These are phyloP conservation scores for Jaculus jaculus DNA, from an alignment of 2,113 vertebrate species.

Conservation along the genomic window DNA sequence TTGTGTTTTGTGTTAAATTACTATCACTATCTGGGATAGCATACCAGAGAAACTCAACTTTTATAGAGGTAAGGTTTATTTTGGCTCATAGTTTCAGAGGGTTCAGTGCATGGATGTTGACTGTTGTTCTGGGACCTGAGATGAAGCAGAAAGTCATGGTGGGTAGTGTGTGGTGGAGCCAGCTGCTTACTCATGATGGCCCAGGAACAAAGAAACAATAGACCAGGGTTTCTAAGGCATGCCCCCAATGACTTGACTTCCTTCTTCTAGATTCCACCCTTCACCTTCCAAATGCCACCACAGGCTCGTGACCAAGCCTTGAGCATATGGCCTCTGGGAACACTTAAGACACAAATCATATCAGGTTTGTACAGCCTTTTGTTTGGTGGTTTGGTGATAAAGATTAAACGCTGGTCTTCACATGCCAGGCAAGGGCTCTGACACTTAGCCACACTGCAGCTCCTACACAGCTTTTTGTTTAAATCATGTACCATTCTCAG, in stretches of 20 bases:
- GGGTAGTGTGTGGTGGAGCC: not conserved
- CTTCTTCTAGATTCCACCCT: not conserved
- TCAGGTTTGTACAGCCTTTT: not conserved
- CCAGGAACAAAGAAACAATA: not conserved
- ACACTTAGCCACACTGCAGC: not conserved
- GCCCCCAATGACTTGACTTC: not conserved
- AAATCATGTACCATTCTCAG: not conserved
- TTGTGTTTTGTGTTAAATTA: not conserved
- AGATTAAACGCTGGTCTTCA: not conserved
- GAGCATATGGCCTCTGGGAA: not conserved
- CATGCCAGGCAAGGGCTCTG: not conserved
- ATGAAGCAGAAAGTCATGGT: not conserved
- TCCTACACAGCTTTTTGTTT: not conserved
- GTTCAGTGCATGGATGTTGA: not conserved
- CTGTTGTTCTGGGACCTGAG: not conserved
- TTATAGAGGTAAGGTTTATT: not conserved
- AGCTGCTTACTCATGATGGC: not conserved
- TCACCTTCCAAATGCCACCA: not conserved
- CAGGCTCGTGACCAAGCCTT: not conserved
- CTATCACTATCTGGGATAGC: not conserved
- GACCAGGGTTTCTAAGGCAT: not conserved
- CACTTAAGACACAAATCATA: not conserved
- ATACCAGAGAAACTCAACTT: not conserved
- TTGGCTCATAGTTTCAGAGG: no score
- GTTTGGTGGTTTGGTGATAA: not conserved